Evolutionary conservation across 2,113 vertebrate genomes (phyloP).

Genomic region (Ammospiza nelsoni): DNA sequence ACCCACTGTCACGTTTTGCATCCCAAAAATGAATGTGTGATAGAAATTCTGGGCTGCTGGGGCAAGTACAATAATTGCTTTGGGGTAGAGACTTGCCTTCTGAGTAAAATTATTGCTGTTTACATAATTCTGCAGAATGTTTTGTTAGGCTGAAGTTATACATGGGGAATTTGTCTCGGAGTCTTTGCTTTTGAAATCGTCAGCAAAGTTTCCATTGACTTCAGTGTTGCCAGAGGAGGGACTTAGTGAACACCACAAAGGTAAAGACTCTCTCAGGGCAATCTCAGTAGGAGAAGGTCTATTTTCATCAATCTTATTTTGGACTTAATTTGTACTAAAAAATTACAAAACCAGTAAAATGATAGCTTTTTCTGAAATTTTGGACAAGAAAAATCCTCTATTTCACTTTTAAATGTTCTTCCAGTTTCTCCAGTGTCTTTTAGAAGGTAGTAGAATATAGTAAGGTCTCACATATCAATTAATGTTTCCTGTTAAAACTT

Average conservation of each 20-base stretch:
- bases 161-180: conserved; percentile 12
- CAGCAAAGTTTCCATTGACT: conserved; percentile 23
- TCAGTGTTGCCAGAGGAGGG: background rate
- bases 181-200: background rate
- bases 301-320: background rate
- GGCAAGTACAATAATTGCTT: background rate
- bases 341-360: background rate
- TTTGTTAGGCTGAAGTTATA: conserved; percentile 4
- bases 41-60: background rate
- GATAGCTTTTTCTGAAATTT: background rate
- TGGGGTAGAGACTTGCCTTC: background rate
- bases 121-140: background rate
- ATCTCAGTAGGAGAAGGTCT: background rate
- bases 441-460: background rate
- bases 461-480: background rate
- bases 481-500: conserved; percentile 6
- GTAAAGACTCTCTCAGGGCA: background rate
- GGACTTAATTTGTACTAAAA: background rate
- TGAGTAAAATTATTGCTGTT: background rate
- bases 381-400: background rate
- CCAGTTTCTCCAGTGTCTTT: background rate
- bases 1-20: background rate
- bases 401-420: background rate
- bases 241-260: background rate
- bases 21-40: background rate